These are phyloP conservation scores for Cercocebus atys DNA, from an alignment of 2,113 vertebrate species.

Conservation along the genomic window DNA sequence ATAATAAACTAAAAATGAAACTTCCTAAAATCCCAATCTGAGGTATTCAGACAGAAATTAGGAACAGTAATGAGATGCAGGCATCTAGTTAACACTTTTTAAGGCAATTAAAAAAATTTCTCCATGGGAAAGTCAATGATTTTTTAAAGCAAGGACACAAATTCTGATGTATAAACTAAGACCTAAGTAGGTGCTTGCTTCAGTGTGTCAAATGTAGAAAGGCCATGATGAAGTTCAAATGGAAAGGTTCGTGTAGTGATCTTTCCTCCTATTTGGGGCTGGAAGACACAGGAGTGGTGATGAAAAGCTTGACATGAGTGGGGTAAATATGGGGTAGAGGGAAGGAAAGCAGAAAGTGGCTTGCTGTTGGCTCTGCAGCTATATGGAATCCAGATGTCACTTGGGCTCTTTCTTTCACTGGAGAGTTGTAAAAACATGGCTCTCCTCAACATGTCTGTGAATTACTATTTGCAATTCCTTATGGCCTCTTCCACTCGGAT, in stretches of 20 bases:
- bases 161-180: conserved; percentile 77
- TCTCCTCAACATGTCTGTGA: not conserved
- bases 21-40: not conserved
- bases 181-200: conserved; percentile 71
- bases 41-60: conserved; percentile 54
- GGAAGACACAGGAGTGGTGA: conserved; percentile 64
- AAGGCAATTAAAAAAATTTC: not conserved
- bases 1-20: not conserved
- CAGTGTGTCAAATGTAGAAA: conserved; percentile 70
- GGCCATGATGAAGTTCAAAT: conserved; percentile 75
- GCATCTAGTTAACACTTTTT: not conserved
- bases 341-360: not conserved
- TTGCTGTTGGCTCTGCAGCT: not conserved
- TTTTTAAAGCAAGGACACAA: conserved; percentile 54
- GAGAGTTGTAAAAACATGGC: not conserved
- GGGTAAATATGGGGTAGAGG: not conserved
- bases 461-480: not conserved
- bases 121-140: not conserved
- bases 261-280: conserved; percentile 55
- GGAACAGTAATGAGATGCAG: conserved; percentile 65
- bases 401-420: not conserved
- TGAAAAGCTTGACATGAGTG: conserved; percentile 5
- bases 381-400: too few relatives aligned
- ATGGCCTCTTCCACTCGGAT: not conserved
- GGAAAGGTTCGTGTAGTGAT: conserved; percentile 61